Evolutionary conservation across 2,888 invertebrate genomes (phyloP), one percentile per base, ranked within the genome.

Genomic region (Horisme vitalbata): DNA sequence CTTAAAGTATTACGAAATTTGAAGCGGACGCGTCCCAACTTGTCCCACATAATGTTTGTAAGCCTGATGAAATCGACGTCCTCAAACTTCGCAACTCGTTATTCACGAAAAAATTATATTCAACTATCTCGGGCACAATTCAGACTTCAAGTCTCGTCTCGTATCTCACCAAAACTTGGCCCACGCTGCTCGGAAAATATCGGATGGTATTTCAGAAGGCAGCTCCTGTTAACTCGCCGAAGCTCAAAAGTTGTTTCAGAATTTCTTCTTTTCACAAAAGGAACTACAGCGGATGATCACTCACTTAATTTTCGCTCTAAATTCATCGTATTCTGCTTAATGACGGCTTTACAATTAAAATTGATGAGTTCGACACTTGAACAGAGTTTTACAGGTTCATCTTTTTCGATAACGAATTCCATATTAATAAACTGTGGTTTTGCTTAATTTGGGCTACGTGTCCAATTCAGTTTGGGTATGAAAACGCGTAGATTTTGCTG

Each of bases 1-100:
- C 75, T 74, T 79, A 82, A 86, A 85, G 81, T 83, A 83, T 85
- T 83, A 84, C 76, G 71, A 81, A 83, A 81, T 82, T 82, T 74
- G 69, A 74, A 77, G 74, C 77, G 73, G 71, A 75, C 75, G 68
- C 57, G 63, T 59, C 66, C 63, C 64, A 68, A 74, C 65, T 76
- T 71, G 61, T 67, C 68, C 70, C 63, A 69, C 75, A 76, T 79
- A 75, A 82, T 81, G 73, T 83, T 82, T 77, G 79, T 65, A 72
- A 75, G 72, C 70, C 71, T 77, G 74, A 78, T 76, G 76, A 79
- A 77, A 81, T 76, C 65, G 69, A 65, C 66, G 67, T 64, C 59
- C 65, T 56, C 55, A 66, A 79, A 82, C 66, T 81, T 79, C 65
- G 54, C 63, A 70, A 64, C 74, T 77, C 61, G 70, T 75, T 74